Conservation (phyloP, 1,140 invertebrate genomes). For the Diachasmimorpha longicaudata region DNA sequence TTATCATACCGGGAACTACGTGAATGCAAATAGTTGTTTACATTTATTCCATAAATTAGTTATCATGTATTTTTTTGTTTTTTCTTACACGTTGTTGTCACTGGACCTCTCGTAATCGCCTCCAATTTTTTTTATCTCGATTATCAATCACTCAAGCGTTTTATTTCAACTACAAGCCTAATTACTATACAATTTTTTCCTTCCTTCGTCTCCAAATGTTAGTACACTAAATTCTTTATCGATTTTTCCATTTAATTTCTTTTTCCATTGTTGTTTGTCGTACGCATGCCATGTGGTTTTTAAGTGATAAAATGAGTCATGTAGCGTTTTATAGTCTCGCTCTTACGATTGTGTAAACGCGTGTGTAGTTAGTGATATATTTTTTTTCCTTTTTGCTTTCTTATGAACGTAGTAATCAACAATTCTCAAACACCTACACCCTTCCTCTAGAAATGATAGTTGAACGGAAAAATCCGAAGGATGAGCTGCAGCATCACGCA, state of each 20-base stretch:
- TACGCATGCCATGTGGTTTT: background rate
- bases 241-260: conserved; percentile 12
- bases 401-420: background rate
- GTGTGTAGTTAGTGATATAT: background rate
- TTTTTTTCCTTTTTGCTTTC: background rate
- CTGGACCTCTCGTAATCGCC: conserved; percentile 36
- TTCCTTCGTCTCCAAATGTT: conserved; percentile 28
- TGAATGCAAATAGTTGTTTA: conserved; percentile 21
- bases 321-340: conserved; percentile 13
- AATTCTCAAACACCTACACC: background rate
- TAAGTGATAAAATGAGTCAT: conserved; percentile 21
- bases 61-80: conserved; percentile 9
- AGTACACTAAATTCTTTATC: conserved; percentile 43
- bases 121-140: conserved; percentile 22
- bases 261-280: conserved; percentile 22
- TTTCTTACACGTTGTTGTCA: conserved; percentile 36
- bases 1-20: conserved; percentile 34
- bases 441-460: background rate
- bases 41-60: conserved; percentile 10
- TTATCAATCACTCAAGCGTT: conserved; percentile 41
- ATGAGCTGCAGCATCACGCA: background rate
- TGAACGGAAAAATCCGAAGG: background rate
- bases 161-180: conserved; percentile 54
- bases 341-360: background rate
- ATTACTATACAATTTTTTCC: conserved; percentile 52